A percentile compares a stretch with the other conserved stretches of the same genome.
phyloP scores from a whole-genome alignment of 2,113 vertebrate species.

The Nicator chloris region DNA sequence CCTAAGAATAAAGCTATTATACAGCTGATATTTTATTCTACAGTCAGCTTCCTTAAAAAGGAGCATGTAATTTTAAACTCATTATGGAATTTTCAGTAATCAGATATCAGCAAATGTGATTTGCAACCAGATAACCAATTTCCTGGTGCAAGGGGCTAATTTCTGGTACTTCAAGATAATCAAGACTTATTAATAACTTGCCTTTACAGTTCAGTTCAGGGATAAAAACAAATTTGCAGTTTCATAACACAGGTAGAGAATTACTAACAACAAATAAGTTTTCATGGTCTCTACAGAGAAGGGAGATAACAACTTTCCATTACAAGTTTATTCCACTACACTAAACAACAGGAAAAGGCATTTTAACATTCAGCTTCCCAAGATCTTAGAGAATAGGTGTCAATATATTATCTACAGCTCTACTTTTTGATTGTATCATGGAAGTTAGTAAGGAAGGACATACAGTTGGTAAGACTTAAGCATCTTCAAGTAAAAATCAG shows the following conservation, averaged over 20 bases:
- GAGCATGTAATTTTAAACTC: not conserved
- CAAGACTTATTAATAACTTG: not conserved
- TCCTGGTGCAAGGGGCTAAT: not conserved
- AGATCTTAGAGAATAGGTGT: not conserved
- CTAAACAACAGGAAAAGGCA: not conserved
- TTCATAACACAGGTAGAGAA: not conserved
- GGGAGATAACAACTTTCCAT: not conserved
- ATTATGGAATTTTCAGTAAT: not conserved
- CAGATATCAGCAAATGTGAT: not conserved
- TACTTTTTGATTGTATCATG: not conserved
- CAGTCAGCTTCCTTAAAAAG: not conserved
- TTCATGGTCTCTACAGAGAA: not conserved
- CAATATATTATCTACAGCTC: not conserved
- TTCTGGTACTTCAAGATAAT: not conserved
- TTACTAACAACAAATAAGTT: not conserved
- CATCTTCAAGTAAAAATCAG: not conserved
- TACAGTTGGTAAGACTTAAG: not conserved
- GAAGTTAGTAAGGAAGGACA: not conserved
- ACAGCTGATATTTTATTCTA: not conserved
- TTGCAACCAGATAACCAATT: not conserved
- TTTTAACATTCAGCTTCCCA: not conserved
- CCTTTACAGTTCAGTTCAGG: not conserved
- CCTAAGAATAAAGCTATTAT: not conserved
- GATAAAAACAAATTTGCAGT: not conserved
- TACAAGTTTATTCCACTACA: not conserved